Evolutionary conservation across 2,888 invertebrate genomes (phyloP), one percentile per base, ranked within the genome.

Genomic region (Bombyx huttoni): DNA sequence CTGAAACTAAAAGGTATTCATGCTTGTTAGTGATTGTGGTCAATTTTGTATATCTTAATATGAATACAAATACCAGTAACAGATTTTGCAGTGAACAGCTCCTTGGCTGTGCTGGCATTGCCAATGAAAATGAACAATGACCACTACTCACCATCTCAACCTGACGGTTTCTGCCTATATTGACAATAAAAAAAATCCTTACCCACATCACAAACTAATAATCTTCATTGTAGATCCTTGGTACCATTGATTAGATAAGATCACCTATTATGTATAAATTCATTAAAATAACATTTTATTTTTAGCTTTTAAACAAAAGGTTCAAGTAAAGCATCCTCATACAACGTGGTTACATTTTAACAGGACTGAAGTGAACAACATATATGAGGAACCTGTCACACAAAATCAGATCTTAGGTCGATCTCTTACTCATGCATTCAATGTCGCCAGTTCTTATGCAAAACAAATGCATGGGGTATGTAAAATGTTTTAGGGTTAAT

Each of bases 331-430:
- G 53, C 90, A 92, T 72, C 92, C 94, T 0, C 97, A 97, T 67
- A 97, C 96, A 35, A 87, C 96, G 24, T 91, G 96, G 73, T 76
- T 94, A n/a, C 90, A 92, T 66, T 93, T 90, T 67, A 91, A 94
- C 67, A 76, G 78, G 24, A 90, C 90, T 33, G 82, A 90, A 71
- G 92, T 94, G 0, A 85, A 77, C 62, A 95, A 95, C 75, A 60
- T 93, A 40, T 93, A 90, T 67, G 93, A 92, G 65, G 90, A 92
- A 7, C 90, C 91, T 13, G 93, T 94, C 0, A 91, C 91, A 3
- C 85, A 91, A 45, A 71, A 83, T 7, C 96, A 96, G 77, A 91
- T 94, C 52, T 75, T 91, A 1, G 93, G 93, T 13, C 86, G 94
- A 49, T 91, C 93, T 2, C 70, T 96, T 55, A 78, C 95, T 35